phyloP scores from a whole-genome alignment of 2,113 vertebrate species.

The Isurus oxyrinchus region DNA sequence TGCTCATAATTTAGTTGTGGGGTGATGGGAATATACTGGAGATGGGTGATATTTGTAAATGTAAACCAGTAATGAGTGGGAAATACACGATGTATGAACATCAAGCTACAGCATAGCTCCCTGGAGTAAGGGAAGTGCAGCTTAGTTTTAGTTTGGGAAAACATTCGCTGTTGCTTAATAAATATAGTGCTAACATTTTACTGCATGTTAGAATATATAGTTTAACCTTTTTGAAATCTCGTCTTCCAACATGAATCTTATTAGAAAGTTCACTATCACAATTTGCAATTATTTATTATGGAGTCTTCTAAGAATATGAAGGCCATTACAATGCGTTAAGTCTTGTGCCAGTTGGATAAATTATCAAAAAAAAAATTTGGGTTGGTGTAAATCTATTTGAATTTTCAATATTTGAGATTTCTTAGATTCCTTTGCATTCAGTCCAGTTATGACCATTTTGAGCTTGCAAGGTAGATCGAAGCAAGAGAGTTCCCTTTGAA shows the following conservation, averaged over 20 bases:
- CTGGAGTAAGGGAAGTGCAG: not conserved
- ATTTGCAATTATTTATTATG: not conserved
- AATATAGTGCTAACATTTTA: not conserved
- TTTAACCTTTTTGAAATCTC: conserved; percentile 6
- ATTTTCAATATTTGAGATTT: not conserved
- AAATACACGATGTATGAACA: not conserved
- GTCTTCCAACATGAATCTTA: not conserved
- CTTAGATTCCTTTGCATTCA: not conserved
- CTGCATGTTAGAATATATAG: not conserved
- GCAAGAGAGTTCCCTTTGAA: not conserved
- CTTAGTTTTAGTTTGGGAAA: not conserved
- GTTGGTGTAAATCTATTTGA: not conserved
- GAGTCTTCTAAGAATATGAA: not conserved
- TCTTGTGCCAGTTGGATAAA: not conserved
- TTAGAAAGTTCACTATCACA: not conserved
- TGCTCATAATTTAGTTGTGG: not conserved
- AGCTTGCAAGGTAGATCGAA: not conserved
- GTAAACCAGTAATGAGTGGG: not conserved
- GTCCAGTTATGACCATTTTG: not conserved
- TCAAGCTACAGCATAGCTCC: not conserved
- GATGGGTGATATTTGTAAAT: not conserved
- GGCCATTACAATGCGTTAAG: not conserved
- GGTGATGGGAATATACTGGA: not conserved
- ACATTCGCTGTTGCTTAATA: not conserved
- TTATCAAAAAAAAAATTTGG: not conserved